These are phyloP conservation scores for Alces alces DNA, from an alignment of 2,113 vertebrate species.

Conservation along the genomic window DNA sequence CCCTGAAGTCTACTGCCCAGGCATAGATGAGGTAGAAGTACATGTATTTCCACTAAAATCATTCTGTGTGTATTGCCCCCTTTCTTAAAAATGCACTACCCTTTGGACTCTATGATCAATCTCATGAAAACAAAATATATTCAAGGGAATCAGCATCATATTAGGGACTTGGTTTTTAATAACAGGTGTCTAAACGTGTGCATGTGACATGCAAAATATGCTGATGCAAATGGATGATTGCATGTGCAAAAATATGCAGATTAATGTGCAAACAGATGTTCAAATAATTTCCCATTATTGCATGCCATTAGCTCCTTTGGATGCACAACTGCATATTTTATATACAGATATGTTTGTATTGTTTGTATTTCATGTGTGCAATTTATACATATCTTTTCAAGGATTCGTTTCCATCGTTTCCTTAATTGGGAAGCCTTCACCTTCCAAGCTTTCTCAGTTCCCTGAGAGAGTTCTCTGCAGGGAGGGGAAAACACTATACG, in stretches of 20 bases:
- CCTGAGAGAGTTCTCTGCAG: constrained; percentile 18
- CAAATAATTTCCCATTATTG: constrained; percentile 77
- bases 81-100: neutral
- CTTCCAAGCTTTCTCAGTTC: constrained; percentile 21
- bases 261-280: constrained; percentile 78
- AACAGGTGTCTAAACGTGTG: constrained; percentile 76
- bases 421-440: constrained; percentile 49
- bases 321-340: constrained; percentile 71
- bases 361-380: constrained; percentile 64
- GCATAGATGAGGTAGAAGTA: neutral
- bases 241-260: constrained; percentile 78
- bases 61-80: neutral
- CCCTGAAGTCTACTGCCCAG: neutral
- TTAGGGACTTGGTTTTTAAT: constrained; percentile 64
- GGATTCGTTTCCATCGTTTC: constrained; percentile 26
- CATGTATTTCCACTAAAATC: neutral
- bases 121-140: constrained; percentile 51
- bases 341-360: constrained; percentile 62
- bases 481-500: neutral
- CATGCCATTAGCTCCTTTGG: constrained; percentile 72
- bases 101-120: neutral
- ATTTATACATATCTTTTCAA: constrained; percentile 63
- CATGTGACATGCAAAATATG: constrained; percentile 71
- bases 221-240: constrained; percentile 72
- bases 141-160: constrained; percentile 50